Base-by-base conservation (phyloP, 2,797 vertebrate genomes). In the Chiloscyllium punctatum region DNA sequence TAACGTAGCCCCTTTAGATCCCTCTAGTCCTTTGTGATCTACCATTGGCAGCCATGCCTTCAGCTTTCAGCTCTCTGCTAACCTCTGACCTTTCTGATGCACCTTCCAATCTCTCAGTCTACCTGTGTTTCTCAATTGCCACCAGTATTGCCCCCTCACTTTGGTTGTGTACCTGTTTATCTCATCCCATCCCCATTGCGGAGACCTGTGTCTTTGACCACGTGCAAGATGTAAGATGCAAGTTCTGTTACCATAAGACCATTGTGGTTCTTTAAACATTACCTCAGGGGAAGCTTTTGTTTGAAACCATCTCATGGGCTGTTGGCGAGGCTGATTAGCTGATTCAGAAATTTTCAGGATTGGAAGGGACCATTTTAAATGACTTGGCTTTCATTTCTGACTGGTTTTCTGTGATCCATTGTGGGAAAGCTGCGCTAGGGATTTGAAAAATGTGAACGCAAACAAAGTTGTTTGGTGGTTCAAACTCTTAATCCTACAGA, bases 401-500 rank as follows among this genome's bases (percentile, higher is more conserved):
- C 82, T 25, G 82, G 48, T 84, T 84, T 42, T 84, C 82, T 91
- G 2, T 18, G 53, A 15, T 66, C 33, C 88, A 66, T 91, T 91
- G 88, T 91, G 88, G 53, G 82, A 91, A n/a, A 30, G 6, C 87
- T 51, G 25, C 3, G 53, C 48, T 25, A 96, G 96, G 96, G 96
- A 97, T 96, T 97, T 96, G 97, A 96, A 96, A 96, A 96, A 98
- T 96, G 97, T 96, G 98, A 98, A 98, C 97, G 97, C 98, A 98
- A 98, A 98, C 98, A 98, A 98, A 21, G 98, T 97, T 98, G 98
- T 98, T 84, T 97, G 98, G 96, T 97, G 97, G 98, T 97, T 98
- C 97, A 96, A 96, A 97, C 82, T 84, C 98, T 97, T 98, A 98
- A 98, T 98, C 98, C 97, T 97, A 97, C 97, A 97, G 97, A 97